phyloP scores from a whole-genome alignment of 2,888 invertebrate genomes.

The Subacronicta megacephala region DNA sequence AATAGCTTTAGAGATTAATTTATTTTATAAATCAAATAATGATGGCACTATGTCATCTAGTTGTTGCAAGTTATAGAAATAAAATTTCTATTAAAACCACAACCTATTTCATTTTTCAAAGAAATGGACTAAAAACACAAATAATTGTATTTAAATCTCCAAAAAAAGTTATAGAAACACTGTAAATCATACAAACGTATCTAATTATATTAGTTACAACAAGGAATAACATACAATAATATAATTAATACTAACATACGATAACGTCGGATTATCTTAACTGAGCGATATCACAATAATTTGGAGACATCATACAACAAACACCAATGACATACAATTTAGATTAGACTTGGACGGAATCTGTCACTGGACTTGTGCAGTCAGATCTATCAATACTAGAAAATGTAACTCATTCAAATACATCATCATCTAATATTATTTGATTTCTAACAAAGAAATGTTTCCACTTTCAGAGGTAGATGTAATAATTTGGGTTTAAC shows the following conservation, averaged over 20 bases:
- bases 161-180: conserved; percentile 82
- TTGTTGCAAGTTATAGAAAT: conserved; percentile 57
- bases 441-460: conserved; percentile 17
- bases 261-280: conserved; percentile 62
- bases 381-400: conserved; percentile 19
- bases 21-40: conserved; percentile 40
- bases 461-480: background rate
- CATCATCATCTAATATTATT: conserved; percentile 7
- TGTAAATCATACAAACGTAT: conserved; percentile 84
- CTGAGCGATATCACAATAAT: conserved; percentile 66
- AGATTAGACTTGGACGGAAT: conserved; percentile 30
- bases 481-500: conserved; percentile 2
- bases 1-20: conserved; percentile 33
- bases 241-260: conserved; percentile 56
- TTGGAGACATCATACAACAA: conserved; percentile 48
- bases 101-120: conserved; percentile 65
- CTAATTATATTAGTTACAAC: conserved; percentile 79
- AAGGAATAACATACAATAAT: conserved; percentile 60
- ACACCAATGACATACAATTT: conserved; percentile 50
- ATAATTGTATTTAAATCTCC: conserved; percentile 78
- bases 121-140: conserved; percentile 66
- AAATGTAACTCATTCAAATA: conserved; percentile 1
- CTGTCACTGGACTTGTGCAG: conserved; percentile 18
- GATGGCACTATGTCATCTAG: conserved; percentile 21
- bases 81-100: conserved; percentile 58